Evolutionary conservation across 2,888 invertebrate genomes (phyloP).

Genomic region (Ormyrus rosae): DNA sequence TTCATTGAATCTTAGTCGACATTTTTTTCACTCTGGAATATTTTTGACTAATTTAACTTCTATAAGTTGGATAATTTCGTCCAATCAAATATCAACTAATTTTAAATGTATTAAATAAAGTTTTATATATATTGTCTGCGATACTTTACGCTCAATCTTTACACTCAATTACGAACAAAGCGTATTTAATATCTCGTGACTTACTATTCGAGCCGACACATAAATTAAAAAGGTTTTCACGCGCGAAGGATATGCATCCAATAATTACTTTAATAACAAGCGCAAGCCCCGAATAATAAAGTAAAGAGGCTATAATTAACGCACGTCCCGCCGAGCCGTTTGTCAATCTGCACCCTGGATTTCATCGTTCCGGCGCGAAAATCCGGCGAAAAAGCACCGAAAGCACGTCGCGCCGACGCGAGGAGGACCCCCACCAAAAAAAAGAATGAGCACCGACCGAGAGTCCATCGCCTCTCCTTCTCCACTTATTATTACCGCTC

Average conservation of each 20-base stretch:
- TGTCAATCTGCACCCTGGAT: constrained; percentile 18
- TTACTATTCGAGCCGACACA: background rate
- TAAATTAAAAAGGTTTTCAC: constrained; percentile 25
- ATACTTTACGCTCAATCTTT: no score
- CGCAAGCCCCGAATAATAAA: background rate
- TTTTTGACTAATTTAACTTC: no score
- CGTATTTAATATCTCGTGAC: no score
- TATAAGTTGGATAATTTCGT: no score
- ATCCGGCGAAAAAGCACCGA: constrained; percentile 38
- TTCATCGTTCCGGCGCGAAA: constrained; percentile 2
- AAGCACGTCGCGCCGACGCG: background rate
- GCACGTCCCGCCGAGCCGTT: constrained; percentile 13
- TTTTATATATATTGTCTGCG: no score
- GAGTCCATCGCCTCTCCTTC: background rate
- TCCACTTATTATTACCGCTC: constrained; percentile 47
- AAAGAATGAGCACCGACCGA: background rate
- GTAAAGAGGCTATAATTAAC: constrained; percentile 21
- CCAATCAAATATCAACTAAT: no score
- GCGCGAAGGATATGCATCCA: background rate
- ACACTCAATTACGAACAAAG: no score
- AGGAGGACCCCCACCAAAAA: no score
- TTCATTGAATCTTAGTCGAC: no score
- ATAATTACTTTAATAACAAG: constrained; percentile 36
- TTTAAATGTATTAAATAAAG: no score
- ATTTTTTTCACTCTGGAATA: no score